These are phyloP conservation scores for Ladona fulva DNA, from an alignment of 1,140 invertebrate genomes.

Conservation along the genomic window DNA sequence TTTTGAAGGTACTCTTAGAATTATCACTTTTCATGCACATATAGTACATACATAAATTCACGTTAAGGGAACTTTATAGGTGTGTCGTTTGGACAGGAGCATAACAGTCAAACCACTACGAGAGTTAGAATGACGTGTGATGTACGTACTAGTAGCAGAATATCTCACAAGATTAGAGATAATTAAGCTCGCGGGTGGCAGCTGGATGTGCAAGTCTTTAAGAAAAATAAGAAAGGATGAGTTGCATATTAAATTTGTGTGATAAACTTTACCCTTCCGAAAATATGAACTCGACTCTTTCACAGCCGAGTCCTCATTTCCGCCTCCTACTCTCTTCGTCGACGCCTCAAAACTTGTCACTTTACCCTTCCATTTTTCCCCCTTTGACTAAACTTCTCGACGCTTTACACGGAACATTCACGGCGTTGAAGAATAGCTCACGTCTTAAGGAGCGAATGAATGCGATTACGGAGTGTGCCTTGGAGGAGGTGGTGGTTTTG, in stretches of 20 bases:
- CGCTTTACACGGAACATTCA: not conserved
- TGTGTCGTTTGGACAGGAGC: no score
- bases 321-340: not conserved
- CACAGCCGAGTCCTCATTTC: not conserved
- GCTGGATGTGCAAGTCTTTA: not conserved
- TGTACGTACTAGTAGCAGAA: not conserved
- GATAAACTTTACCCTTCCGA: not conserved
- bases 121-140: not conserved
- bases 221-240: not conserved
- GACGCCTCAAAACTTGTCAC: not conserved
- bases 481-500: not conserved
- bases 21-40: no score
- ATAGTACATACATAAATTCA: no score
- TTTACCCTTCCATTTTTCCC: not conserved
- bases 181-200: not conserved
- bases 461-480: not conserved
- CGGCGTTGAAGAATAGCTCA: not conserved
- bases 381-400: conserved; percentile 5
- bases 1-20: no score
- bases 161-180: not conserved
- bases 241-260: not conserved
- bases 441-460: conserved; percentile 3
- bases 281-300: not conserved
- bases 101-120: no score
- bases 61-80: no score